Evolutionary conservation across 2,888 invertebrate genomes (phyloP), one percentile per base, ranked within the genome.

Genomic region (Thera britannica): DNA sequence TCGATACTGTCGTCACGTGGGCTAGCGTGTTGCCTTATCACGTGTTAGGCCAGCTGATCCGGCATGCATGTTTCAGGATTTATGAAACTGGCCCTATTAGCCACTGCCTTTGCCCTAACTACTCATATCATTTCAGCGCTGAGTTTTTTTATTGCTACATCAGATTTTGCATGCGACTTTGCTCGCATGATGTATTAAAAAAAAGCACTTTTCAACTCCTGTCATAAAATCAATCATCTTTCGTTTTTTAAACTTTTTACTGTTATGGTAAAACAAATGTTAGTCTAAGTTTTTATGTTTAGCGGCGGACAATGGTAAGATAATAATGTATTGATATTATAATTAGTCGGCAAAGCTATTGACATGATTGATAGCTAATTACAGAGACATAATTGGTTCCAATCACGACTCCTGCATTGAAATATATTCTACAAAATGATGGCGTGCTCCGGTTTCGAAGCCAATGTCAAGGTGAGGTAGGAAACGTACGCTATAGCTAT

Each of bases 11-110:
- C 36, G 41, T 55, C 58, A 69, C 65, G 68, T 65, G 55, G 59
- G 23, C 23, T 41, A 51, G 46, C 38, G 61, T 51, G 48, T 59
- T 2, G 12, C 57, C 34, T 51, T 41, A 56, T 48, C 68, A 68
- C 68, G 68, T 68, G 60, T 8, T 52, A 78, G 76, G 74, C 58
- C 59, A 52, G 46, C 55, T 58, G 62, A 54, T 65, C 60, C 60
- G 59, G 38, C 48, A 59, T 38, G 62, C n/a, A 55, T 49, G 55
- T 67, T 62, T 62, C 12, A 51, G 51, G 23, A 7, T 9, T 46
- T 46, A 46, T 46, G 44, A 46, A 46, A 46, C 51, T 7, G 51
- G 23, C 34, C 34, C 23, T 34, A 52, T 52, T 52, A 52, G 52
- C 52, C 12, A 12, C 48, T 12, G 9, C 8, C 52, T 52, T 52